Evolutionary conservation across 2,888 invertebrate species (phyloP).

Genomic region (Amphiduros pacificus): DNA sequence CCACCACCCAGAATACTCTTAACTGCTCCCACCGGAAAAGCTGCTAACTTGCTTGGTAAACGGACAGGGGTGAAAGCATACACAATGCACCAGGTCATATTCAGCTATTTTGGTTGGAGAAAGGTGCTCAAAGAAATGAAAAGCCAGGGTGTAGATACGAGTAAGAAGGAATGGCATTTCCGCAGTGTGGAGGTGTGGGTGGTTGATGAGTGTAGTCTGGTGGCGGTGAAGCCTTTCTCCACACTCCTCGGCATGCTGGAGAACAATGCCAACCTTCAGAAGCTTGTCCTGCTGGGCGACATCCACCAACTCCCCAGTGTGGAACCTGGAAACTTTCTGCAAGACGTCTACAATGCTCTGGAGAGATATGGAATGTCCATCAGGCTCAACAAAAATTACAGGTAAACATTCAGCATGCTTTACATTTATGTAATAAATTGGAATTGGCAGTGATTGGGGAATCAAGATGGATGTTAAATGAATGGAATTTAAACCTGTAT

Average conservation of each 20-base stretch:
- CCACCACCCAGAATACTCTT: too few species aligned
- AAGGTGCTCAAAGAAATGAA: neutral
- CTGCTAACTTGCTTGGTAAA: too few species aligned
- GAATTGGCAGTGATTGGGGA: too few species aligned
- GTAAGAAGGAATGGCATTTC: conserved; percentile 33
- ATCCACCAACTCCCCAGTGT: conserved; percentile 51
- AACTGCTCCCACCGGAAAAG: too few species aligned
- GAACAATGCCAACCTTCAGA: conserved; percentile 34
- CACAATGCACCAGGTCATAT: conserved; percentile 26
- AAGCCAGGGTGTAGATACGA: neutral
- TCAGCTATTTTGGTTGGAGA: neutral
- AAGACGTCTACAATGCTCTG: conserved; percentile 34
- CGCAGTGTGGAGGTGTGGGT: conserved; percentile 37
- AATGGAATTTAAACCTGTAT: too few species aligned
- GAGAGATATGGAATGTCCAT: too few species aligned
- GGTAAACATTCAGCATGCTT: too few species aligned
- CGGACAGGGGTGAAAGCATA: too few species aligned
- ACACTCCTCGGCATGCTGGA: conserved; percentile 39
- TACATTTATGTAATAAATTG: too few species aligned
- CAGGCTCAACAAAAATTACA: too few species aligned
- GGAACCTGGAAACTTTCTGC: conserved; percentile 51
- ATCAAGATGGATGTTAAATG: too few species aligned
- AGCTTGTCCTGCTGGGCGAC: conserved; percentile 49
- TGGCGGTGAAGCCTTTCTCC: conserved; percentile 43
- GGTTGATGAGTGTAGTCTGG: conserved; percentile 52